A percentile compares a stretch with the other conserved stretches of the same genome.
These are phyloP conservation scores for Lasiurus borealis DNA, from an alignment of 2,113 vertebrate species.

Conservation along the genomic window DNA sequence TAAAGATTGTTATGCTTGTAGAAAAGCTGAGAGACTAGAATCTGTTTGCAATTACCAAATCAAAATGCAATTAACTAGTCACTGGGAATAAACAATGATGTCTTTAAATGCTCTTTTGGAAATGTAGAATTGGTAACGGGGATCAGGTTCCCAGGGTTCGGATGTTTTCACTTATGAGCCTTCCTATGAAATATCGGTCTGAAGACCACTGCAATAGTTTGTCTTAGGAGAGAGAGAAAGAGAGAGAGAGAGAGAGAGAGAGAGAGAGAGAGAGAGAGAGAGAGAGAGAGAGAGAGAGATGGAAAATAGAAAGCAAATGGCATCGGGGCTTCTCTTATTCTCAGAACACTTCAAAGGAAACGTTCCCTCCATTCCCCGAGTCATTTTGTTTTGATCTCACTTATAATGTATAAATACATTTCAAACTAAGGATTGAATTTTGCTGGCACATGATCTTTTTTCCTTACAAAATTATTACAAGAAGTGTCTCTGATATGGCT, in stretches of 20 bases:
- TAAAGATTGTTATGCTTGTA: constrained; percentile 77
- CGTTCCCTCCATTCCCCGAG: not conserved
- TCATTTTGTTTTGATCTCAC: constrained; percentile 61
- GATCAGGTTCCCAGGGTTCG: constrained; percentile 81
- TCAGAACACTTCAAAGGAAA: constrained; percentile 73
- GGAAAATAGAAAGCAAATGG: constrained; percentile 61
- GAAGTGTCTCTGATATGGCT: constrained; percentile 60
- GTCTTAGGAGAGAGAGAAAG: not conserved
- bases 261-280: no score
- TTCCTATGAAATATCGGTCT: constrained; percentile 65
- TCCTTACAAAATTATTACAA: constrained; percentile 37
- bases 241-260: no score
- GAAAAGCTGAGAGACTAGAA: constrained; percentile 70
- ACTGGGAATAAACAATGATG: constrained; percentile 85
- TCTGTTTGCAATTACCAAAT: constrained; percentile 86
- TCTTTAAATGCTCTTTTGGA: constrained; percentile 84
- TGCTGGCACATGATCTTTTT: constrained; percentile 42
- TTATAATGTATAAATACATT: constrained; percentile 15
- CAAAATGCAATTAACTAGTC: constrained; percentile 85
- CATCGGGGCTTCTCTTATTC: not conserved
- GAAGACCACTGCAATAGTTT: not conserved
- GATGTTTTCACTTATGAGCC: constrained; percentile 84
- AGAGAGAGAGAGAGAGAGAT: not conserved
- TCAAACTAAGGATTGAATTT: constrained; percentile 59
- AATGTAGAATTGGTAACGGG: constrained; percentile 74